Evolutionary conservation across 2,797 vertebrate species (phyloP), one percentile per base, ranked within the genome.

Genomic region (Ceyx erithaca): DNA sequence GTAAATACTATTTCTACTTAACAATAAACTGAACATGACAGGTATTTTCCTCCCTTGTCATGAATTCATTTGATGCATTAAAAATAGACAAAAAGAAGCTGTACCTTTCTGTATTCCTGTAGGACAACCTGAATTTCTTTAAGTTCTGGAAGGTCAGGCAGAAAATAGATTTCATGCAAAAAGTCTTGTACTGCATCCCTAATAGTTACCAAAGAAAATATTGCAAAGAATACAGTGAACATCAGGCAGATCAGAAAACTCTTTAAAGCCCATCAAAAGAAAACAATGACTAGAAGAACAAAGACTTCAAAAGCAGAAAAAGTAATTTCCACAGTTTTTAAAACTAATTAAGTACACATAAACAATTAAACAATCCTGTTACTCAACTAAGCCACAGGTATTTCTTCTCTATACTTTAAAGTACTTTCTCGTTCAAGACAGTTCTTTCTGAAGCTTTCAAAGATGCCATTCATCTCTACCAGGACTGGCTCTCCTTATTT

Each of bases 131-230:
- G 99, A 94, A 99, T 99, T 94, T 99, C 98, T 97, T 98, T 98
- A 54, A 99, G 97, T 91, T 99, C 99, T 18, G 98, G 98, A 95
- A 99, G 98, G 92, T 99, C 98, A 51, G 99, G 99, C 45, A 99
- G 97, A 95, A 99, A 99, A 97, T 99, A 99, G 96, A 99, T 99
- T 98, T 99, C 99, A 97, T 99, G 99, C 71, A 99, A 98, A 92
- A 99, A 99, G 96, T 99, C 99, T 80, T 98, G 98, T 23, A 99
- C 99, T 94, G 98, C 98, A 95, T 98, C 98, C 97, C 99, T 99
- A 97, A 85, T 15, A 70, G 59, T 89, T 37, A 54, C 1, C 49
- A 77, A 95, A 94, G 11, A 26, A 51, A 35, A 85, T 12, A 85
- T 92, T 90, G 51, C 21, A 86, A 91, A 89, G 22, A 86, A 49